Percentiles rank a stretch among this genome's conserved stretches.
Conservation (phyloP, 2,888 invertebrate species). For the Thera obeliscata region DNA sequence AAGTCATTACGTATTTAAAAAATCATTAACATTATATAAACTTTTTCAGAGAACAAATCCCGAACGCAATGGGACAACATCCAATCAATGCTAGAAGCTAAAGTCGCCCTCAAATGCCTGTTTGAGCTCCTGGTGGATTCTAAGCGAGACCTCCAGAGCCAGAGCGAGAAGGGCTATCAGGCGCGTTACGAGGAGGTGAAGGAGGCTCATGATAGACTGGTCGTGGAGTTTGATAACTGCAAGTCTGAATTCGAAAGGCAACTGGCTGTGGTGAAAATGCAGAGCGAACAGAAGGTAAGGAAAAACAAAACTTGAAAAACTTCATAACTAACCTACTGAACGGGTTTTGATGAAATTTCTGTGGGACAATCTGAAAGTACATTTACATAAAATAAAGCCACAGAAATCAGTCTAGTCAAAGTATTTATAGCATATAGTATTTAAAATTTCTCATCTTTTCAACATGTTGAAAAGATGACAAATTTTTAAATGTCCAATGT, state of each 20-base stretch:
- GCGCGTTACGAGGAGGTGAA: slow-evolving; percentile 80
- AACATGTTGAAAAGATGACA: too few species aligned
- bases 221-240: slow-evolving; percentile 74
- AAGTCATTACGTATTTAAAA: too few species aligned
- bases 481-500: too few species aligned
- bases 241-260: slow-evolving; percentile 81
- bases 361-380: too few species aligned
- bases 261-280: slow-evolving; percentile 80
- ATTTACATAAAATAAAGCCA: too few species aligned
- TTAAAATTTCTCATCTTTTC: too few species aligned
- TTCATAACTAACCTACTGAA: too few species aligned
- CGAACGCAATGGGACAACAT: slow-evolving; percentile 89
- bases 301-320: slow-evolving; percentile 42
- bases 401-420: too few species aligned
- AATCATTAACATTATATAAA: too few species aligned
- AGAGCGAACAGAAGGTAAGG: slow-evolving; percentile 87
- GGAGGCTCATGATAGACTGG: slow-evolving; percentile 73
- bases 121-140: slow-evolving; percentile 85
- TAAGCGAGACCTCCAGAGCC: slow-evolving; percentile 77
- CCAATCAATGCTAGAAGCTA: slow-evolving; percentile 91
- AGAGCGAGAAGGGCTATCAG: slow-evolving; percentile 79
- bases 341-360: too few species aligned
- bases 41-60: slow-evolving; percentile 85
- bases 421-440: too few species aligned
- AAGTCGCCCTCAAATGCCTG: slow-evolving; percentile 87